Evolutionary conservation across 2,113 vertebrate genomes (phyloP).

Genomic region (Entelurus aequoreus): DNA sequence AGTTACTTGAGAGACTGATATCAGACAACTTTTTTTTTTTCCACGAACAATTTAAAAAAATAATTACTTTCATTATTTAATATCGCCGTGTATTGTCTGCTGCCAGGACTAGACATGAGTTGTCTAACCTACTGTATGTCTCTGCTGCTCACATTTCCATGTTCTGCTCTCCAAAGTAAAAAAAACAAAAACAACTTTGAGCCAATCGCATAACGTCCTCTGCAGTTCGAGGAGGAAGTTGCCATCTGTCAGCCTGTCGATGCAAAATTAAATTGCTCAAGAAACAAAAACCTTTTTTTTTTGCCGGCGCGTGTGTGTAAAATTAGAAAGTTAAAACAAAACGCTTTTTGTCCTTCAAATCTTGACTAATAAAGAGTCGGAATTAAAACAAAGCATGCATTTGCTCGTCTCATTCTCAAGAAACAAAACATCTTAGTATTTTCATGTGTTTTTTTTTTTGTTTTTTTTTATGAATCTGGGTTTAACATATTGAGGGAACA

Average conservation of each 20-base stretch:
- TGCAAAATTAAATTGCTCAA: constrained; percentile 12
- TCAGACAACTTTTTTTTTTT: constrained; percentile 12
- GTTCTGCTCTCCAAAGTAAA: constrained; percentile 33
- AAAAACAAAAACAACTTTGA: constrained; percentile 7
- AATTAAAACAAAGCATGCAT: not conserved
- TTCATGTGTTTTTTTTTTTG: not conserved
- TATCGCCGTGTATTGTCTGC: constrained; percentile 17
- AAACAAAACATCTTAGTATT: not conserved
- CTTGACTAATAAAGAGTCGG: not conserved
- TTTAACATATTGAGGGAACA: not conserved
- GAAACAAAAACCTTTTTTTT: constrained; percentile 3
- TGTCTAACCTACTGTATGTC: constrained; percentile 8
- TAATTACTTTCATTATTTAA: constrained; percentile 12
- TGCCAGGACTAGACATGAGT: constrained; percentile 22
- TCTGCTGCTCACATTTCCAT: constrained; percentile 25
- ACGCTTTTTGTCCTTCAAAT: constrained; percentile 3
- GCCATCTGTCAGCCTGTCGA: constrained; percentile 34
- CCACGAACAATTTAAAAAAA: not conserved
- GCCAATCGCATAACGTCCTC: constrained; percentile 25
- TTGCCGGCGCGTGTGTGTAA: constrained; percentile 13
- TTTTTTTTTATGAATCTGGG: not conserved
- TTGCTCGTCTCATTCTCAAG: not conserved
- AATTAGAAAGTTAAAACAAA: not conserved
- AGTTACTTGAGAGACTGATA: constrained; percentile 18
- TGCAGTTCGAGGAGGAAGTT: constrained; percentile 26